phyloP scores from a whole-genome alignment of 2,113 vertebrate genomes.

The Barbus barbus region DNA sequence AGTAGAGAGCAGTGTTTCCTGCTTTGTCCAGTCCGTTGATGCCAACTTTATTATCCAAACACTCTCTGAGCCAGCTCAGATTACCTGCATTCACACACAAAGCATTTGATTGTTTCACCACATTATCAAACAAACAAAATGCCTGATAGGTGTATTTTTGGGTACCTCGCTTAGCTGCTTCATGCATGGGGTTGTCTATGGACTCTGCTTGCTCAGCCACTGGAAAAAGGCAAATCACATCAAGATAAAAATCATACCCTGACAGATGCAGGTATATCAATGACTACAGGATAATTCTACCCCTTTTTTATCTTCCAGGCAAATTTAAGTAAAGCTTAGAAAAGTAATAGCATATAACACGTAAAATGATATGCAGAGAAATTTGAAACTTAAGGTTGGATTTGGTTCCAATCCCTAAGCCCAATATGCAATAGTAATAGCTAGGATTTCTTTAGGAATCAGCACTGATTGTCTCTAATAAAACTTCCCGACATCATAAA shows the following conservation, averaged over 20 bases:
- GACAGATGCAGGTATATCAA: too few species aligned
- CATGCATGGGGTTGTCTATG: constrained; percentile 96
- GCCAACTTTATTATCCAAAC: constrained; percentile 93
- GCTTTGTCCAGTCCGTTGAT: constrained; percentile 97
- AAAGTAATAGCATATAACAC: background rate
- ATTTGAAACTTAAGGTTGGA: background rate
- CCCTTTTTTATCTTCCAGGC: too few species aligned
- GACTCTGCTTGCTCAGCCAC: constrained; percentile 96
- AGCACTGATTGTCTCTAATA: background rate
- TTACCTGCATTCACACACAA: constrained; percentile 79
- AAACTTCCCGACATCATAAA: background rate
- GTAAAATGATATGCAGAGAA: background rate
- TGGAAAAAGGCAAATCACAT: constrained; percentile 56
- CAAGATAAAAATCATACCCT: too few species aligned
- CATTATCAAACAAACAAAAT: constrained; percentile 20
- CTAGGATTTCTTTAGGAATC: background rate
- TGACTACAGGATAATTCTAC: too few species aligned
- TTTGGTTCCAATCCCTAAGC: background rate
- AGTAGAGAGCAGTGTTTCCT: constrained; percentile 95
- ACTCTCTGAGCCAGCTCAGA: constrained; percentile 94
- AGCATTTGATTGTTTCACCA: constrained; percentile 22
- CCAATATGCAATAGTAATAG: background rate
- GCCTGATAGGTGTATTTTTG: background rate
- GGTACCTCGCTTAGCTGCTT: constrained; percentile 94
- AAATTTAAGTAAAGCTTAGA: background rate